phyloP scores from a whole-genome alignment of 30 jellyfish, hydroid and myxozoan genomes.

The Cassiopea andromeda region DNA sequence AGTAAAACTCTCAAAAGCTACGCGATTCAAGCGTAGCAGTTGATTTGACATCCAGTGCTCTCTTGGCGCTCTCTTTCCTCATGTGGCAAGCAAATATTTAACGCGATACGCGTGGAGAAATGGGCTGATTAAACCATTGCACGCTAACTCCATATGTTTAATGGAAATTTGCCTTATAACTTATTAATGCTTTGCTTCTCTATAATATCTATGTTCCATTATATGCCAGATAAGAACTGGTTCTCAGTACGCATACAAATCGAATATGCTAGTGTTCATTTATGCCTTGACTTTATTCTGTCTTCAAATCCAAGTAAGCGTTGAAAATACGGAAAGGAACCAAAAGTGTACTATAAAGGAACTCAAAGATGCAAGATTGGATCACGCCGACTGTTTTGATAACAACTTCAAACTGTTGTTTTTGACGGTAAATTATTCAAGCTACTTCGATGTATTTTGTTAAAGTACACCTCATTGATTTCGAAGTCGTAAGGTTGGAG shows the following conservation, averaged over 20 bases:
- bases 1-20: no score
- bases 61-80: background rate
- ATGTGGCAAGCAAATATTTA: background rate
- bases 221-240: background rate
- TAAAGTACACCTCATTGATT: background rate
- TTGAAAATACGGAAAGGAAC: background rate
- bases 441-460: background rate
- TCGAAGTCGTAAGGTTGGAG: background rate
- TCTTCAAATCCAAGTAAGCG: background rate
- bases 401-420: constrained; percentile 1
- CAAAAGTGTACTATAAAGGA: background rate
- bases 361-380: background rate
- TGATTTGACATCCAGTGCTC: background rate
- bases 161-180: no score
- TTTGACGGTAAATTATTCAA: background rate
- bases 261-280: background rate
- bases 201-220: background rate
- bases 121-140: background rate
- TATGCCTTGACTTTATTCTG: background rate
- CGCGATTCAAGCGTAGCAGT: no score
- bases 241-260: background rate
- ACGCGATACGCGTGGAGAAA: background rate
- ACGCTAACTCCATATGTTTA: background rate
- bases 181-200: no score
- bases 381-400: constrained; percentile 8